Evolutionary conservation across 2,797 vertebrate genomes (phyloP).

Genomic region (Glossophaga mutica): DNA sequence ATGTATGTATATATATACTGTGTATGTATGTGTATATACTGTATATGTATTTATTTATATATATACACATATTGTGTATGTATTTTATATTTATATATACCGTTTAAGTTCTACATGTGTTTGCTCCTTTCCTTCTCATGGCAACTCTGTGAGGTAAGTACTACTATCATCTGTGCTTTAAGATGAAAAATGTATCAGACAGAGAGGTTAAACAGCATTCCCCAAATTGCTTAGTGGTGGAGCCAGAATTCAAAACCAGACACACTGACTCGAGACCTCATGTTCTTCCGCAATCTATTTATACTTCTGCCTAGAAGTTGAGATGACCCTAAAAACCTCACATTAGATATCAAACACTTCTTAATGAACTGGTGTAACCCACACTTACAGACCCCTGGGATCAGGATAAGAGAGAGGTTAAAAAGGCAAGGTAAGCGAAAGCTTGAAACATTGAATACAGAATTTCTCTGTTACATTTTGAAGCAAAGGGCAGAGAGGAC

Average conservation of each 20-base stretch:
- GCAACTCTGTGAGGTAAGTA: neutral
- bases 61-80: neutral
- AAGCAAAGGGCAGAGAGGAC: neutral
- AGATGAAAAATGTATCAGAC: neutral
- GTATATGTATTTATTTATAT: neutral
- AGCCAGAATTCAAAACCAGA: neutral
- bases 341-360: neutral
- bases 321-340: neutral
- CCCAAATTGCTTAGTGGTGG: neutral
- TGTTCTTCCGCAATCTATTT: neutral
- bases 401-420: neutral
- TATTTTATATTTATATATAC: neutral
- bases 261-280: neutral
- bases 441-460: neutral
- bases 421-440: neutral
- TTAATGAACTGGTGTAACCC: neutral
- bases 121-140: neutral
- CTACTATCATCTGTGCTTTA: neutral
- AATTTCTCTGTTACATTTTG: neutral
- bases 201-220: neutral
- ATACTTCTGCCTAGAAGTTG: neutral
- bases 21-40: too few species aligned
- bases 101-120: neutral
- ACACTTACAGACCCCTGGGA: neutral
- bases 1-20: too few species aligned